These are phyloP conservation scores for Zaprionus inermis DNA, from an alignment of 1,140 invertebrate genomes.

Conservation along the genomic window DNA sequence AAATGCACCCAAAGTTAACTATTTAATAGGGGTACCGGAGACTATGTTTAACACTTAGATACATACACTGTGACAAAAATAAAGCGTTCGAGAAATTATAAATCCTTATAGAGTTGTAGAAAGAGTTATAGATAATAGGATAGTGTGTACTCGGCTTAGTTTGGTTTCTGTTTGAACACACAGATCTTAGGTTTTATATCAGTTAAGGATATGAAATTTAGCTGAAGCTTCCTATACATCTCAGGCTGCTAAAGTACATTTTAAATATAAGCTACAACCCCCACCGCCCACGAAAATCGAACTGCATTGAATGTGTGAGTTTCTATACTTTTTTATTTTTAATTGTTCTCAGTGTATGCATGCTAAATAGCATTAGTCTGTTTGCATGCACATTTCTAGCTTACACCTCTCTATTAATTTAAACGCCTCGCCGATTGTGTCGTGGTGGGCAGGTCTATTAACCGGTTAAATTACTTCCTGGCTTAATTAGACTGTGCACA, in stretches of 20 bases:
- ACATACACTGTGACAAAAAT: background rate
- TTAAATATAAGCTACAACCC: no score
- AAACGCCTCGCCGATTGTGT: slow-evolving; percentile 24
- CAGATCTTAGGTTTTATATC: no score
- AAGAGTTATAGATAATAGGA: no score
- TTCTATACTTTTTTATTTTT: no score
- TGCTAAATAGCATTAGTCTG: background rate
- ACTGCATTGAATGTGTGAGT: no score
- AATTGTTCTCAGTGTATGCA: background rate
- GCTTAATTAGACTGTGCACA: slow-evolving; percentile 64
- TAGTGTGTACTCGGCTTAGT: no score
- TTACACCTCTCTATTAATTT: slow-evolving; percentile 15
- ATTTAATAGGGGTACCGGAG: slow-evolving; percentile 27
- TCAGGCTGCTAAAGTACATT: no score
- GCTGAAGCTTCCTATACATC: no score
- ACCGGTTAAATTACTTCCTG: slow-evolving; percentile 74
- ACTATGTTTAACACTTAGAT: background rate
- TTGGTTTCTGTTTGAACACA: no score
- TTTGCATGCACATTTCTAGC: background rate
- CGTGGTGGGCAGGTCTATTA: slow-evolving; percentile 53
- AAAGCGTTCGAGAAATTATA: background rate
- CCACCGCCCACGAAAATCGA: no score
- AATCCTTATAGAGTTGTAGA: no score
- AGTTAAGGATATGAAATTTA: no score
- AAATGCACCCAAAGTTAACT: slow-evolving; percentile 55